Conservation (phyloP, 1,140 invertebrate species). For the Eumaeus atala region DNA sequence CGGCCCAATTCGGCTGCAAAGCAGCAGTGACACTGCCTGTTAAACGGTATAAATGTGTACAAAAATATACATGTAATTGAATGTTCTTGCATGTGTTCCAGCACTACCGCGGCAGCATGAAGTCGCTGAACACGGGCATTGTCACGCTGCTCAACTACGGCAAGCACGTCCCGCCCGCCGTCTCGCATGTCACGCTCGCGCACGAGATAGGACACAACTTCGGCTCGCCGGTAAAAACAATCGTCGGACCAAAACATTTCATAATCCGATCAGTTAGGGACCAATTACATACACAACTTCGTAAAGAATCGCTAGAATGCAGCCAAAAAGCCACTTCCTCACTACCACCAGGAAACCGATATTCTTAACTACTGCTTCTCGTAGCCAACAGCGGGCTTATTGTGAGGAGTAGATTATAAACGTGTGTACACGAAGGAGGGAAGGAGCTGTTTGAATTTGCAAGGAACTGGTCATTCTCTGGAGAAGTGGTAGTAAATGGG, state of each 20-base stretch:
- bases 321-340: too few relatives aligned
- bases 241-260: too few relatives aligned
- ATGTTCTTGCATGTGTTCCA: constrained; percentile 50
- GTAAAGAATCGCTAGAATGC: not conserved
- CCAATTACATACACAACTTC: not conserved
- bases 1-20: too few relatives aligned
- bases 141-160: constrained; percentile 98
- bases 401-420: too few relatives aligned
- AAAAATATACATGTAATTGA: not conserved
- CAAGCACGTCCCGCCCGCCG: constrained; percentile 97
- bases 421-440: too few relatives aligned
- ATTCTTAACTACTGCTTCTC: too few relatives aligned
- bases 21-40: not conserved
- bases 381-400: too few relatives aligned
- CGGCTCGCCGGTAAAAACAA: constrained; percentile 94
- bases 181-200: constrained; percentile 98
- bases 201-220: constrained; percentile 99
- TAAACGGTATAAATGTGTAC: not conserved
- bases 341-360: too few relatives aligned
- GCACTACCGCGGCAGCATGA: constrained; percentile 95
- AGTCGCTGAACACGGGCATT: constrained; percentile 98
- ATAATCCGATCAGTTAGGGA: too few relatives aligned
- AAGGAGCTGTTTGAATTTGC: too few relatives aligned
- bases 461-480: too few relatives aligned
- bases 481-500: too few relatives aligned